Evolutionary conservation across 2,113 vertebrate species (phyloP), one percentile per base, ranked within the genome.

Genomic region (Arizona elegans): DNA sequence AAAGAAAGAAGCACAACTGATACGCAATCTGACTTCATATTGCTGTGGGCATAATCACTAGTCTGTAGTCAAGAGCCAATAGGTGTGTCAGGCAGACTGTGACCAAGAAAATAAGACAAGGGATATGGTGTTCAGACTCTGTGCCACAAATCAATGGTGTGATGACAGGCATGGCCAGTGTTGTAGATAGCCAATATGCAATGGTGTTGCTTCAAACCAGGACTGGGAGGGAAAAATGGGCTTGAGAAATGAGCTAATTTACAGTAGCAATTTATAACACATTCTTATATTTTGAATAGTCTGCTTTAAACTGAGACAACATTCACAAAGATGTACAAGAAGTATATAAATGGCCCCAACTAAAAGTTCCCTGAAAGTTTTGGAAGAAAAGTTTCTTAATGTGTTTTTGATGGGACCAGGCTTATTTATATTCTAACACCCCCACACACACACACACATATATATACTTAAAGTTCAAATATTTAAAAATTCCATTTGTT

Each of bases 61-160:
- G 56, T 87, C 75, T 55, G 50, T 91, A 91, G 50, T 93, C 91
- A 92, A 4, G n/a, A 95, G 93, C 1, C 54, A 92, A 89, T 55
- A 94, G 86, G 47, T 19, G 2, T 94, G 92, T 97, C 38, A 97
- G 94, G 85, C 91, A 93, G 90, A 58, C 59, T 94, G 93, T 95
- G 94, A 96, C 94, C 94, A 89, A 94, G 95, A 89, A 96, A 95
- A 95, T 95, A 91, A 93, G 93, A 91, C 0, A 2, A 93, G 95
- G 1, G 29, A 92, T 94, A 87, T 53, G 62, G 55, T 8, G 62
- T 62, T 88, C 19, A 6, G 87, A 5, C 86, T 93, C 12, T 47
- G 92, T 87, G 93, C 92, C 92, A 92, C 54, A 93, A 75, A 95
- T 96, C 92, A 86, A 43, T 58, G 43, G 19, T 1, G 3, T 0